Evolutionary conservation across 2,888 invertebrate species (phyloP), one percentile per base, ranked within the genome.

Genomic region (Melipona beecheii): DNA sequence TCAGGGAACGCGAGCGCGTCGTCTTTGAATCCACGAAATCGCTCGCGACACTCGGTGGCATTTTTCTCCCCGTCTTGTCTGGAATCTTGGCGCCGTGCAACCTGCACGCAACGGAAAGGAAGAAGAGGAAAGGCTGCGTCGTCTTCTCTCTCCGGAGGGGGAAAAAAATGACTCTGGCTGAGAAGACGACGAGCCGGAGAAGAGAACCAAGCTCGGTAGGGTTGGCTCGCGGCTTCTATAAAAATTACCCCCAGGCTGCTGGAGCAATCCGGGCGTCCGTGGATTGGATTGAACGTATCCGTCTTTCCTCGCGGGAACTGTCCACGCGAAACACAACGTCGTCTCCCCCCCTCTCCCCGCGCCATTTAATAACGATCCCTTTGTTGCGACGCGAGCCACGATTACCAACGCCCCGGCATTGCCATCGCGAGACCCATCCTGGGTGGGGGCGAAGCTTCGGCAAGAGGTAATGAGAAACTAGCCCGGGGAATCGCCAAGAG

Each of bases 321-420:
- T 81, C 88, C 82, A 81, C 78, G 69, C 56, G 86, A 58, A 68
- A 43, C 64, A 27, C 69, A n/a, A n/a, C 58, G 70, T 80, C 84
- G 43, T 43, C 43, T 43, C 84, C 77, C 31, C 4, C 31, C 31
- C 2, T 3, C 31, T 0, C 31, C 77, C 43, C 17, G 17, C 17
- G 78, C 64, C 77, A 83, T 87, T 89, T 90, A 91, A 90, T 90
- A 90, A 90, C 90, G 88, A 86, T 89, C 82, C 87, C 91, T 91
- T 90, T 91, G 91, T 90, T 89, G 90, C 83, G 84, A 84, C 86
- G 82, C 54, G 74, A 78, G 60, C 79, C 74, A 60, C 85, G 83
- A 86, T 88, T 88, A 86, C 80, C 73, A 75, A 49, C 68, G 52
- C 31, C 64, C 75, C 60, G 70, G 60, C 72, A 73, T 75, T 62